Conservation (phyloP, 2,888 invertebrate species). For the Lasioglossum villosulum region DNA sequence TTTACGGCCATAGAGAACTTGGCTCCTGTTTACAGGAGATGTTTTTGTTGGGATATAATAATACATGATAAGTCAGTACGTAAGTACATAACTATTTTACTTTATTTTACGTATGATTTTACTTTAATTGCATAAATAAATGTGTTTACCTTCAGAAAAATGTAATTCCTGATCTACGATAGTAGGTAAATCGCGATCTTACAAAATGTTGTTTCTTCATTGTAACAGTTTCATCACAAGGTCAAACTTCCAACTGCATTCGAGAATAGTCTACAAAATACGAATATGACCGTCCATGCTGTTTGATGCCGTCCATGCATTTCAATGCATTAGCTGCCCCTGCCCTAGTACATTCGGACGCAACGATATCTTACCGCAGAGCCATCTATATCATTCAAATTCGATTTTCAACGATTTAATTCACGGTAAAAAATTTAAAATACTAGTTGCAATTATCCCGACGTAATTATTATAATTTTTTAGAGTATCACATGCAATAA, state of each 20-base stretch:
- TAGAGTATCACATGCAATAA: not conserved
- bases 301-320: not conserved
- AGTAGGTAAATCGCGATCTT: not conserved
- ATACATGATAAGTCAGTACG: not conserved
- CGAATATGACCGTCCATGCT: not conserved
- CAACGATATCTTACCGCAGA: not conserved
- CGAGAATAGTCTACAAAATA: not conserved
- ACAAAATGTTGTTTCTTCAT: not conserved
- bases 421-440: no score
- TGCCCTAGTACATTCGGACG: not conserved
- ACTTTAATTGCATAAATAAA: not conserved
- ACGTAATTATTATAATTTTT: not conserved
- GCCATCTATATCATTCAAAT: not conserved
- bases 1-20: no score
- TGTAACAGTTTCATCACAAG: not conserved
- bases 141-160: not conserved
- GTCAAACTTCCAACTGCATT: not conserved
- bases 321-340: not conserved
- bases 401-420: not conserved
- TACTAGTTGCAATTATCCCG: no score
- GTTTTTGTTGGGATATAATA: no score
- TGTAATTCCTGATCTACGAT: not conserved
- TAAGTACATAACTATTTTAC: not conserved
- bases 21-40: no score
- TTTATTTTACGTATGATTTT: not conserved